phyloP scores from a whole-genome alignment of 1,140 invertebrate genomes.

The Colletes gigas region DNA sequence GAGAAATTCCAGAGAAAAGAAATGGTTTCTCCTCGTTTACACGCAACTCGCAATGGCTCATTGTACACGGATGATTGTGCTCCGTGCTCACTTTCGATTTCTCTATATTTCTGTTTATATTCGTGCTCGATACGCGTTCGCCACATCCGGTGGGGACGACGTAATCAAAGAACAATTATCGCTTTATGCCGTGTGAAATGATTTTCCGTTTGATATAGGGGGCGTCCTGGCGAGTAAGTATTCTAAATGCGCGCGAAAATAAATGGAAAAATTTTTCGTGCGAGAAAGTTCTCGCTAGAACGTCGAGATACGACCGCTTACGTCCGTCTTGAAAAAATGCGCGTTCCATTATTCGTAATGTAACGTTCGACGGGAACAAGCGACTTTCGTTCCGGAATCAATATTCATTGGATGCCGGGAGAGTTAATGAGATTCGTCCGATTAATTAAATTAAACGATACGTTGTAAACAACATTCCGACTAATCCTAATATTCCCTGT shows the following conservation, averaged over 20 bases:
- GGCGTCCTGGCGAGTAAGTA: not conserved
- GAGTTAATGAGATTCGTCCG: not conserved
- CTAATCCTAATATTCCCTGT: not conserved
- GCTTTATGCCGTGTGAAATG: not conserved
- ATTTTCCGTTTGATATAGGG: not conserved
- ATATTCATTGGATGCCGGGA: not conserved
- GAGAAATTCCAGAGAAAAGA: slow-evolving; percentile 10
- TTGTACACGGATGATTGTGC: slow-evolving; percentile 6
- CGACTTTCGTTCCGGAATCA: not conserved
- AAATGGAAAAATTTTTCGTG: too few species aligned
- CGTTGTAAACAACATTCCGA: not conserved
- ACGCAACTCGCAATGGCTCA: not conserved
- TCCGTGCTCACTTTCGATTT: not conserved
- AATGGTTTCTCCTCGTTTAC: not conserved
- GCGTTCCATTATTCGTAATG: not conserved
- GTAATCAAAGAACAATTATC: not conserved
- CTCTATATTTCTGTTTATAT: slow-evolving; percentile 3
- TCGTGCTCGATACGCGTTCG: too few species aligned
- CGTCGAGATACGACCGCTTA: not conserved
- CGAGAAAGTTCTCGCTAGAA: not conserved
- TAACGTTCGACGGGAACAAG: not conserved
- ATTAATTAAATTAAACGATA: slow-evolving; percentile 2
- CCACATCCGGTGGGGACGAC: not conserved
- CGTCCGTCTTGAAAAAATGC: not conserved
- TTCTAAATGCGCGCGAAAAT: not conserved